These are phyloP conservation scores for Psittacus erithacus DNA, from an alignment of 2,113 vertebrate genomes.

Conservation along the genomic window DNA sequence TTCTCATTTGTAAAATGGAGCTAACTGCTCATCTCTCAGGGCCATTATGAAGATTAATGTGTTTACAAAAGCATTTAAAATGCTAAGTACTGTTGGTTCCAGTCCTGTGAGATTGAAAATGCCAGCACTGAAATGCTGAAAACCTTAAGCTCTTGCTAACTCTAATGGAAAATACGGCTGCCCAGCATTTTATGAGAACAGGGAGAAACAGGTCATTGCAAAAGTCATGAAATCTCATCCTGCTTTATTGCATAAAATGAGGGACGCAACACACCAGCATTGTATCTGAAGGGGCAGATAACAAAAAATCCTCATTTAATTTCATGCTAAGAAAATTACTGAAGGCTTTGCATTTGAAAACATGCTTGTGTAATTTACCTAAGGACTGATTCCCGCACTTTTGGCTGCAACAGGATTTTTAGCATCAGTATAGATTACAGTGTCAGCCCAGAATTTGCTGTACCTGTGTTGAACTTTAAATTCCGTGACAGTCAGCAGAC, in stretches of 20 bases:
- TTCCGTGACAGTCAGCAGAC: not conserved
- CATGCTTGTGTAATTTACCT: not conserved
- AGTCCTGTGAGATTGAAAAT: constrained; percentile 50
- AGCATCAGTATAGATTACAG: not conserved
- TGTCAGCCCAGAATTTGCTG: not conserved
- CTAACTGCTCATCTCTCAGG: constrained; percentile 63
- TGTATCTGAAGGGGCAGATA: not conserved
- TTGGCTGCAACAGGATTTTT: not conserved
- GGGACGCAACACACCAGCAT: accelerated
- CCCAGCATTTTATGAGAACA: not conserved
- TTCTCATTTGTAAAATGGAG: constrained; percentile 61
- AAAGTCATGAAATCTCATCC: not conserved
- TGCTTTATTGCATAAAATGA: not conserved
- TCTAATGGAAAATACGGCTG: constrained; percentile 28
- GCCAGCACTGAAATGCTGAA: constrained; percentile 33
- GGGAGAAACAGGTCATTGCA: not conserved
- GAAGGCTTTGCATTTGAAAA: not conserved
- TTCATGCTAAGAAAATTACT: not conserved
- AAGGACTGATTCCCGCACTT: not conserved
- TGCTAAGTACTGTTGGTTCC: constrained; percentile 57
- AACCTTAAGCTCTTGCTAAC: constrained; percentile 40
- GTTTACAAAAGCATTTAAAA: constrained; percentile 62
- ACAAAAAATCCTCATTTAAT: not conserved
- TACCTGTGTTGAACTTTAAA: not conserved
- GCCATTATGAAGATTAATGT: constrained; percentile 62